phyloP scores from a whole-genome alignment of 2,113 vertebrate genomes.

The Balaeniceps rex region DNA sequence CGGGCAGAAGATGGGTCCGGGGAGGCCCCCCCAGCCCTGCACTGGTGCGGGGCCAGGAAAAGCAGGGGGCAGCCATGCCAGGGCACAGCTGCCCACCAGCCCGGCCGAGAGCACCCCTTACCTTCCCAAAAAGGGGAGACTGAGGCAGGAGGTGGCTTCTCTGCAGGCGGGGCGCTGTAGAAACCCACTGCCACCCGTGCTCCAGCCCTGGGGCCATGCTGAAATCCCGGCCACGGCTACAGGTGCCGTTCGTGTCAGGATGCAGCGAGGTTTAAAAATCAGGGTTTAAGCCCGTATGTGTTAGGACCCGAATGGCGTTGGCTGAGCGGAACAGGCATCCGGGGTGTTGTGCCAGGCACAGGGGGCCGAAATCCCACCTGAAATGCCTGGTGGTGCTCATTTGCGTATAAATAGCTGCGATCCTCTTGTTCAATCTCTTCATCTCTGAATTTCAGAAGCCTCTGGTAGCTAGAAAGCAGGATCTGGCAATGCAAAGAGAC shows the following conservation, averaged over 20 bases:
- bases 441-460: neutral
- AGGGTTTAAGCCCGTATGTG: rapidly evolving
- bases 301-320: neutral
- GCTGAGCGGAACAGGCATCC: neutral
- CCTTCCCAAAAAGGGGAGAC: neutral
- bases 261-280: neutral
- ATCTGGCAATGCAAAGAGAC: neutral
- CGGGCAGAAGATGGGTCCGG: no score
- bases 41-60: rapidly evolving
- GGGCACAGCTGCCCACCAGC: neutral
- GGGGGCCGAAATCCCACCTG: neutral
- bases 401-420: neutral
- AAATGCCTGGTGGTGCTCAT: neutral
- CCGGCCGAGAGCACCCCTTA: neutral
- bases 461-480: neutral
- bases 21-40: neutral
- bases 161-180: rapidly evolving
- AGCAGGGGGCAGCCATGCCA: neutral
- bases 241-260: rapidly evolving
- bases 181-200: rapidly evolving
- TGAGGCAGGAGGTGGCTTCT: neutral
- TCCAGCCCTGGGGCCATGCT: neutral
- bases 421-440: neutral
- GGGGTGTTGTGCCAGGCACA: neutral
- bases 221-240: neutral